phyloP scores from a whole-genome alignment of 2,113 vertebrate species.

The Trochalopteron elliotii region DNA sequence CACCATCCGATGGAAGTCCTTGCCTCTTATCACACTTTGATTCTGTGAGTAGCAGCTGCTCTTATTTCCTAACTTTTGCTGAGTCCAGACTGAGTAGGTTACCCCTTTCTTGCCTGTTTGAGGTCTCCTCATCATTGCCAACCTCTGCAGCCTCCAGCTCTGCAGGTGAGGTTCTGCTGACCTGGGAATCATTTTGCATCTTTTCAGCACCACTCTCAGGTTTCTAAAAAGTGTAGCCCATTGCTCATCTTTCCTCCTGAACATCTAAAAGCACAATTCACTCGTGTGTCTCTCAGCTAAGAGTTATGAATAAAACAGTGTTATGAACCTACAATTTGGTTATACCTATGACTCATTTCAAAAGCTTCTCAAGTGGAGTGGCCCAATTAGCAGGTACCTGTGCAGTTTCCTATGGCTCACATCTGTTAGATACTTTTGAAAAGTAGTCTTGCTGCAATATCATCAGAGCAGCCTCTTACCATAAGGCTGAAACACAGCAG shows the following conservation, averaged over 20 bases:
- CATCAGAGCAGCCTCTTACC: neutral
- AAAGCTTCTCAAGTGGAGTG: neutral
- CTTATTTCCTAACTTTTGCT: neutral
- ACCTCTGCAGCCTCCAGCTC: neutral
- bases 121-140: neutral
- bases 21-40: neutral
- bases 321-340: neutral
- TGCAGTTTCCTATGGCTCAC: neutral
- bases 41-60: neutral
- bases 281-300: neutral
- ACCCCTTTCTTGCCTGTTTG: neutral
- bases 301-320: constrained; percentile 6
- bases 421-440: neutral
- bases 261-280: neutral
- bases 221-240: neutral
- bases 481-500: neutral
- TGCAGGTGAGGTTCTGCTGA: neutral
- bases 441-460: neutral
- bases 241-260: neutral
- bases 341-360: neutral
- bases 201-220: neutral
- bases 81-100: neutral
- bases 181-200: neutral
- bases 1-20: neutral
- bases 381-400: neutral